These are phyloP conservation scores for Bombus vancouverensis DNA, from an alignment of 1,140 invertebrate genomes.

Conservation along the genomic window DNA sequence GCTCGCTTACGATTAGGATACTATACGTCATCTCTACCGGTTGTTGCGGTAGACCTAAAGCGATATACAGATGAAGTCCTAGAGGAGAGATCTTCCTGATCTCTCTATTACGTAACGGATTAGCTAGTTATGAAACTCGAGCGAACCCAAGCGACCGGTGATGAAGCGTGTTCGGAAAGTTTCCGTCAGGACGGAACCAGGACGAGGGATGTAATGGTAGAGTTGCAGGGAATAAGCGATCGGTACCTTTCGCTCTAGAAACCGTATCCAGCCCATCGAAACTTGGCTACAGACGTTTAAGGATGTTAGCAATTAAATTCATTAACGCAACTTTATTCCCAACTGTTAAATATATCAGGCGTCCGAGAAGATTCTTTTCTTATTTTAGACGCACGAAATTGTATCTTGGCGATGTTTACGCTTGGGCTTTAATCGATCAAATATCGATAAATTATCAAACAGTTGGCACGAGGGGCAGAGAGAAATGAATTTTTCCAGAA, in stretches of 20 bases:
- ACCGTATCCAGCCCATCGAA: conserved; percentile 42
- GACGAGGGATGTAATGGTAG: conserved; percentile 53
- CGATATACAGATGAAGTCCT: conserved; percentile 43
- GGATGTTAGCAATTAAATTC: conserved; percentile 8
- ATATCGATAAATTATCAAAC: too few relatives aligned
- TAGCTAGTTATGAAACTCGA: conserved; percentile 80
- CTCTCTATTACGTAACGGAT: conserved; percentile 78
- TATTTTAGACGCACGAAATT: not conserved
- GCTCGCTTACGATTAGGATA: conserved; percentile 18
- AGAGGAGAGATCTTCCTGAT: conserved; percentile 71
- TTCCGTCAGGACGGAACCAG: conserved; percentile 58
- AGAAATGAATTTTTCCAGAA: not conserved
- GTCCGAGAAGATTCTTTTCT: not conserved
- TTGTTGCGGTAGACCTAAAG: conserved; percentile 19
- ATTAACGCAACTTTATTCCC: not conserved
- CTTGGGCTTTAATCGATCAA: too few relatives aligned
- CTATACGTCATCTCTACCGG: conserved; percentile 37
- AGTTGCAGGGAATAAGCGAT: conserved; percentile 70
- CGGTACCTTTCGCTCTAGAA: conserved; percentile 44
- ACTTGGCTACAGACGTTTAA: conserved; percentile 46
- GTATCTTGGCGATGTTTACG: not conserved
- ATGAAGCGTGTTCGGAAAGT: conserved; percentile 73
- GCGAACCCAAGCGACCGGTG: conserved; percentile 66
- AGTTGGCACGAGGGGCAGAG: too few relatives aligned
- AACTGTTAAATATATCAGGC: not conserved